Evolutionary conservation across 2,113 vertebrate genomes (phyloP).

Genomic region (Proterorhinus semilunaris): DNA sequence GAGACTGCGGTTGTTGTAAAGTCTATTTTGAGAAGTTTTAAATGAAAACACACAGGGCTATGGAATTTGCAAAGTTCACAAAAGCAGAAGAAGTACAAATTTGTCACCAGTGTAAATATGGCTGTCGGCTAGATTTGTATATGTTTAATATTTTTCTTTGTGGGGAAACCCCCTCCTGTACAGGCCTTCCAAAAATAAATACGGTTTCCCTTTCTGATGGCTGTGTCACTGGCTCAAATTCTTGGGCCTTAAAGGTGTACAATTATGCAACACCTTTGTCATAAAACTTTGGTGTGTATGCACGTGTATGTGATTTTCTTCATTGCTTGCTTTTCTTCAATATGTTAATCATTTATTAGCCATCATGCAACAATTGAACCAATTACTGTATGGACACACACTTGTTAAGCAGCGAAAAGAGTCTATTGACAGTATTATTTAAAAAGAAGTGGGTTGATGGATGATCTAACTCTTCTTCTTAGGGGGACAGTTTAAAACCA

Average conservation of each 20-base stretch:
- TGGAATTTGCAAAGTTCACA: not conserved
- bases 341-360: too few relatives aligned
- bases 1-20: not conserved
- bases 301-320: not conserved
- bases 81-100: not conserved
- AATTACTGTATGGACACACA: too few relatives aligned
- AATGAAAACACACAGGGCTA: not conserved
- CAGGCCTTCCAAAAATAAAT: constrained; percentile 2
- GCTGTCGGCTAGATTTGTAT: not conserved
- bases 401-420: too few relatives aligned
- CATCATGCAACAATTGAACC: too few relatives aligned
- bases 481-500: too few relatives aligned
- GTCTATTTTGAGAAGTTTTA: constrained; percentile 13
- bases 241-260: not conserved
- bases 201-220: not conserved
- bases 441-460: too few relatives aligned
- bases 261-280: not conserved
- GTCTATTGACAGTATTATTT: too few relatives aligned
- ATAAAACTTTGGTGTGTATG: not conserved
- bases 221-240: not conserved
- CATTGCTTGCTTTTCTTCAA: not conserved
- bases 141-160: constrained; percentile 1
- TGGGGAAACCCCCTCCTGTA: not conserved
- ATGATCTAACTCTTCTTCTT: too few relatives aligned
- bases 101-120: not conserved